Percentiles rank a stretch among this genome's conserved stretches.
Conservation (phyloP, 2,888 invertebrate genomes). For the Tenthredo distinguenda region DNA sequence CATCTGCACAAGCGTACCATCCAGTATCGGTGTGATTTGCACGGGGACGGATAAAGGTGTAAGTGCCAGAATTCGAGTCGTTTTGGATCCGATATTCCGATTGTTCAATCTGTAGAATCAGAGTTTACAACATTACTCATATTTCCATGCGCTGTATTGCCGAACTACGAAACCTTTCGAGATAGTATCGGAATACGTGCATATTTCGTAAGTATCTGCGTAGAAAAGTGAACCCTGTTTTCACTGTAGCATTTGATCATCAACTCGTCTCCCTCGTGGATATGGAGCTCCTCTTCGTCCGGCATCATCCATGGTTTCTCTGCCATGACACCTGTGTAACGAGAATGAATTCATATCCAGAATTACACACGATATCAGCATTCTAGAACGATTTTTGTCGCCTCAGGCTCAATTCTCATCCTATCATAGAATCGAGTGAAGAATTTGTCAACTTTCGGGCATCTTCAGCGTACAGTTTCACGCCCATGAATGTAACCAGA, state of each 20-base stretch:
- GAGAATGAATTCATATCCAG: neutral
- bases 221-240: neutral
- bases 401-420: neutral
- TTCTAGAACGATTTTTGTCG: neutral
- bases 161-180: neutral
- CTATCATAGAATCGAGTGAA: neutral
- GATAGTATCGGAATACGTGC: neutral
- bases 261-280: conserved; percentile 29
- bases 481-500: neutral
- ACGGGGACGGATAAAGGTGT: conserved; percentile 54
- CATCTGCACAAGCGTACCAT: conserved; percentile 71
- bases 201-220: neutral
- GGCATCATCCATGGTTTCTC: neutral
- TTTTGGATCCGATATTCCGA: neutral
- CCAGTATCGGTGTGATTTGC: conserved; percentile 71
- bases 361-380: no score
- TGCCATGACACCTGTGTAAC: neutral
- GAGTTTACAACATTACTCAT: neutral
- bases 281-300: neutral
- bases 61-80: neutral
- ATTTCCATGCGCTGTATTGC: neutral
- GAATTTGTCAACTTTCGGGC: neutral
- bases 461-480: neutral
- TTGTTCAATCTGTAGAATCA: neutral
- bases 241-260: neutral